phyloP scores from a whole-genome alignment of 2,888 invertebrate species.

The Hirtodrosophila trivittata region DNA sequence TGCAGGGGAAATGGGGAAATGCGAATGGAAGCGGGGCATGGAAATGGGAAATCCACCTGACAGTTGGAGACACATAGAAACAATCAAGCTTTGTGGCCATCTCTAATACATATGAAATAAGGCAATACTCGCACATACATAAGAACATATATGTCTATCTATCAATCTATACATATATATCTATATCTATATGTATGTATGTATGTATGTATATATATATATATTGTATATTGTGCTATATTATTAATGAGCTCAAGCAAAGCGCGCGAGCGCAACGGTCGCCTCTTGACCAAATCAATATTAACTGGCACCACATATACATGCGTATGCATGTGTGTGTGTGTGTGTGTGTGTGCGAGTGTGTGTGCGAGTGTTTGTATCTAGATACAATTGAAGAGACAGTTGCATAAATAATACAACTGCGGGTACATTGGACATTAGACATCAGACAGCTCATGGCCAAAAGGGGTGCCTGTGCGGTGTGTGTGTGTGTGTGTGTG shows the following conservation, averaged over 20 bases:
- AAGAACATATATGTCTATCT: constrained; percentile 2
- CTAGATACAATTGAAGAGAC: constrained; percentile 33
- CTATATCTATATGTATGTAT: background rate
- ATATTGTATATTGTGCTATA: constrained; percentile 9
- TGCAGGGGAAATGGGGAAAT: too few relatives aligned
- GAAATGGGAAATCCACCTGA: constrained; percentile 61
- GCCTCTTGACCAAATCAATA: constrained; percentile 74
- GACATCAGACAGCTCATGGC: constrained; percentile 27
- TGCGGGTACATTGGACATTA: constrained; percentile 14
- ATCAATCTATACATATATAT: background rate
- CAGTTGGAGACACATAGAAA: constrained; percentile 19
- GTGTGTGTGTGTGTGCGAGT: background rate
- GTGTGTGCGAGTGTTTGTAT: background rate
- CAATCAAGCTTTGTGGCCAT: constrained; percentile 17
- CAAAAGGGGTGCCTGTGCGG: background rate
- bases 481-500: too few relatives aligned
- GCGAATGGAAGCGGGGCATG: too few relatives aligned
- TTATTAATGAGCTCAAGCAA: constrained; percentile 66
- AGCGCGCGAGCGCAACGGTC: constrained; percentile 54
- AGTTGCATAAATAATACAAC: constrained; percentile 10
- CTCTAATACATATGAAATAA: constrained; percentile 10
- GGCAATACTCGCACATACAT: background rate
- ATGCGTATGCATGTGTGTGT: background rate
- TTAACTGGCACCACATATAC: constrained; percentile 56
- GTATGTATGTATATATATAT: too few relatives aligned